These are phyloP conservation scores for Orchestia grillus DNA, from an alignment of 1,140 invertebrate species.

Conservation along the genomic window DNA sequence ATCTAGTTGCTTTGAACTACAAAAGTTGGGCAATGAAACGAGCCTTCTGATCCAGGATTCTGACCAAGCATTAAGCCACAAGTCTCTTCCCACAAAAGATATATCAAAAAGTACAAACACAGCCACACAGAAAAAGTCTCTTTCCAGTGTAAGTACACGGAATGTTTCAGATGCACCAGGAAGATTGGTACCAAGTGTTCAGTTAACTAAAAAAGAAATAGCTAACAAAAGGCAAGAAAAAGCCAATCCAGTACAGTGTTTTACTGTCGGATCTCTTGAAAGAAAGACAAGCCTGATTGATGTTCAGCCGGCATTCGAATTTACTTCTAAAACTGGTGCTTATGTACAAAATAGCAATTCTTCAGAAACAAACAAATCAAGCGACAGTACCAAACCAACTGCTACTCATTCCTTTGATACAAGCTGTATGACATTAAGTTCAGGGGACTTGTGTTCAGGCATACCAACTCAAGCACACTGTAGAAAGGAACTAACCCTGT, in stretches of 20 bases:
- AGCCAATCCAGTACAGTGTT: background rate
- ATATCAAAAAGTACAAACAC: background rate
- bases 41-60: background rate
- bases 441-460: background rate
- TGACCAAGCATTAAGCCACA: background rate
- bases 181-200: background rate
- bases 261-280: background rate
- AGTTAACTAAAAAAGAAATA: background rate
- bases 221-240: background rate
- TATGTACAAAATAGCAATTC: background rate
- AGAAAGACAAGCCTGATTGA: background rate
- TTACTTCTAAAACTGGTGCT: background rate
- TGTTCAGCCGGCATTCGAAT: background rate
- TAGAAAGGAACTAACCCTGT: background rate
- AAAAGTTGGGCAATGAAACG: background rate
- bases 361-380: background rate
- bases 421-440: background rate
- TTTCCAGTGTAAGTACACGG: background rate
- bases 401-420: background rate
- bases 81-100: background rate
- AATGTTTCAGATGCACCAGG: background rate
- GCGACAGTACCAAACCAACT: background rate
- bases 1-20: background rate
- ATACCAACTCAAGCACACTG: background rate
- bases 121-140: background rate